Base-by-base conservation (phyloP, 2,113 vertebrate genomes). In the Megaceryle maxima region DNA sequence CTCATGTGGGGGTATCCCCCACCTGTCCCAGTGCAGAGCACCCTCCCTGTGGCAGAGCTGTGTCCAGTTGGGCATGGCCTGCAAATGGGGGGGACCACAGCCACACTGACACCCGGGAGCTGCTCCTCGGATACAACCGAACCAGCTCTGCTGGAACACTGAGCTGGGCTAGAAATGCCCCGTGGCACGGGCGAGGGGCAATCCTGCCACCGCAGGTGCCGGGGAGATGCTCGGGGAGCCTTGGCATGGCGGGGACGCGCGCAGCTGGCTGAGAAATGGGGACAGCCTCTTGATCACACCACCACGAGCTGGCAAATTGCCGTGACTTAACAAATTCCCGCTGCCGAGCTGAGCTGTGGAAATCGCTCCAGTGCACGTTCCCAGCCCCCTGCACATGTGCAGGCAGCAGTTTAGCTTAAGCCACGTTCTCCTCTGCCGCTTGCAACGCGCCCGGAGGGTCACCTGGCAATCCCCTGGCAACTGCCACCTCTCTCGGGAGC, bases 131-230 rank as follows among this genome's bases (percentile, higher is more conserved):
- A 8, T 0, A 7, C 46, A 56, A 19, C 6, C 3, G 14, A 2
- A 24, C 29, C 14, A 2, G n/a, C 4, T 5, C 8, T 11, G 35
- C 16, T 22, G 6, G 11, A 15, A 31, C 35, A 37, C 9, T 1
- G 0, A 57, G 5, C 19, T 0, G 50, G 33, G 24, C 14, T 37
- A 22, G 20, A 37, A 26, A 16, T 0, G 4, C 16, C 24, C 55
- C 10, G 0, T 0, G 2, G 19, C 2, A 1, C 0, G 1, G 78
- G 16, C 0, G 0, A 39, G 79, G 74, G 44, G 13, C 44, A 2
- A 17, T 9, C 35, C 50, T 12, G 48, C 4, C 0, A 1, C 84
- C 4, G 56, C 11, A 11, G 90, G 55, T 72, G 86, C 63, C 62
- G 8, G 83, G 2, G 7, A 1, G 21, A 16, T 5, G 57, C 81